Percentiles rank a stretch among this genome's conserved stretches.
Evolutionary conservation across 2,113 vertebrate species (phyloP).

Genomic region (Synodontis membranacea): DNA sequence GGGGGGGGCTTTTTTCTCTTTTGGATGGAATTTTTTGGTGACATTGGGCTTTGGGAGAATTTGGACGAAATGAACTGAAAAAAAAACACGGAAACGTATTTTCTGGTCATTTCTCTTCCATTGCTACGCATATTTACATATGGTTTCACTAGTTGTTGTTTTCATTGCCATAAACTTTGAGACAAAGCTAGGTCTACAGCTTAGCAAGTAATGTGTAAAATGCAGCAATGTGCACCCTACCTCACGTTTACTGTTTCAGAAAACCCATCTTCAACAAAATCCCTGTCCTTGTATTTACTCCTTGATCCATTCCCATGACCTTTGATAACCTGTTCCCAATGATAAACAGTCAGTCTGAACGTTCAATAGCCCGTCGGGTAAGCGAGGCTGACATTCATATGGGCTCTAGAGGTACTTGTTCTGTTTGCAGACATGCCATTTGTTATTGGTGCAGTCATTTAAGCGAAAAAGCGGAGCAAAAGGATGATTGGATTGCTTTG

Average conservation of each 20-base stretch:
- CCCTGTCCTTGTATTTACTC: conserved; percentile 5
- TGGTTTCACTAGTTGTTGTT: neutral
- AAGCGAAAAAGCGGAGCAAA: conserved; percentile 45
- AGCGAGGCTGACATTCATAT: conserved; percentile 42
- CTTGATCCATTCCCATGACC: conserved; percentile 46
- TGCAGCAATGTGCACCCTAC: neutral
- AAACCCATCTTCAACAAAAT: conserved; percentile 1
- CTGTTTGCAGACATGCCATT: conserved; percentile 53
- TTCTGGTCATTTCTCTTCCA: neutral
- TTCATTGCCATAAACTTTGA: neutral
- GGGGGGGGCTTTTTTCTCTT: no score
- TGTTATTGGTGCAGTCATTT: conserved; percentile 46
- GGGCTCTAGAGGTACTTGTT: conserved; percentile 40
- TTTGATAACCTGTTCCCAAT: conserved; percentile 39
- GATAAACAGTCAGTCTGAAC: conserved; percentile 27
- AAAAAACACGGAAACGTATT: neutral
- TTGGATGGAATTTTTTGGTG: no score
- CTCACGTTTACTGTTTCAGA: neutral
- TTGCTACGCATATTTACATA: neutral
- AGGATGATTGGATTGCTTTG: conserved; percentile 51
- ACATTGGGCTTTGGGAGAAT: no score
- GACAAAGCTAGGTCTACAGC: neutral
- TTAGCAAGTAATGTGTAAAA: neutral
- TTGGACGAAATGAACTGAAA: conserved; percentile 16
- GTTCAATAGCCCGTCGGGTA: conserved; percentile 36